Conservation (phyloP, 1,140 invertebrate genomes). For the Meloidogyne exigua region DNA sequence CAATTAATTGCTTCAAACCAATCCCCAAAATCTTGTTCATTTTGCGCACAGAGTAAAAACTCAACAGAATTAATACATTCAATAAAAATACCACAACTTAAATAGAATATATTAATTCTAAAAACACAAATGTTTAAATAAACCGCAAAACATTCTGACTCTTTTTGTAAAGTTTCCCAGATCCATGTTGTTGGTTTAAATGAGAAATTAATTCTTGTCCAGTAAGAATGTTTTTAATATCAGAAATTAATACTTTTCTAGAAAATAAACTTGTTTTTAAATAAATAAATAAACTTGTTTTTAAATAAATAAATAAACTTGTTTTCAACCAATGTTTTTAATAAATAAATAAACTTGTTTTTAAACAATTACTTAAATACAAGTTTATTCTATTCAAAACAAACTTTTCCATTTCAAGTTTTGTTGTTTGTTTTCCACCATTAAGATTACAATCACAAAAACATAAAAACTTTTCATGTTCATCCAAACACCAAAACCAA, state of each 20-base stretch:
- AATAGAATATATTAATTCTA: slow-evolving; percentile 1
- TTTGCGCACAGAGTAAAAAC: slow-evolving; percentile 20
- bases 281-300: slow-evolving; percentile 17
- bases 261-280: background rate
- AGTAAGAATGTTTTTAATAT: slow-evolving; percentile 32
- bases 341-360: background rate
- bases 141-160: slow-evolving; percentile 22
- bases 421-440: slow-evolving; percentile 7
- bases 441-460: slow-evolving; percentile 17
- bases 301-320: slow-evolving; percentile 9
- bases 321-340: slow-evolving; percentile 20
- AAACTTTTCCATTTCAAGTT: slow-evolving; percentile 14
- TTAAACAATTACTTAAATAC: background rate
- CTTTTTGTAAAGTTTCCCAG: slow-evolving; percentile 34
- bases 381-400: too few relatives aligned
- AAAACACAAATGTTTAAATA: slow-evolving; percentile 12
- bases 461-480: slow-evolving; percentile 28
- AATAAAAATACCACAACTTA: slow-evolving; percentile 30
- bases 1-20: slow-evolving; percentile 36
- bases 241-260: slow-evolving; percentile 15
- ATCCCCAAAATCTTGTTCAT: slow-evolving; percentile 25
- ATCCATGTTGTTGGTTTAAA: slow-evolving; percentile 31
- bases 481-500: slow-evolving; percentile 38
- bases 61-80: slow-evolving; percentile 22
- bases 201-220: slow-evolving; percentile 35